A percentile compares a stretch with the other conserved stretches of the same genome.
Evolutionary conservation across 2,888 invertebrate genomes (phyloP).

Genomic region (Stenolophus ochropezus): DNA sequence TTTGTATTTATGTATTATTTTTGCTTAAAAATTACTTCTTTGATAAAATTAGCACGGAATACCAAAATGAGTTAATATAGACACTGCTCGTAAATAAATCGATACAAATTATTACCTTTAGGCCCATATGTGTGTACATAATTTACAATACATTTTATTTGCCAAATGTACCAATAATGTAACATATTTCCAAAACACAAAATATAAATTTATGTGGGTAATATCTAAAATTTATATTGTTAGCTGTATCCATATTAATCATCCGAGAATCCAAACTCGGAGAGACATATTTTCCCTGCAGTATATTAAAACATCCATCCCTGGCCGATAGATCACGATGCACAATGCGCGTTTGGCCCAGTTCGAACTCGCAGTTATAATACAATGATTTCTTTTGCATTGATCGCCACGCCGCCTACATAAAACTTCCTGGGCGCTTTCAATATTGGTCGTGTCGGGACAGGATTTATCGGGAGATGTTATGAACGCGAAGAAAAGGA

Average conservation of each 20-base stretch:
- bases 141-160: background rate
- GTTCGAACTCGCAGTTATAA: slow-evolving; percentile 42
- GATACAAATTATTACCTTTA: too few relatives aligned
- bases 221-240: background rate
- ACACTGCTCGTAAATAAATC: too few relatives aligned
- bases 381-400: slow-evolving; percentile 52
- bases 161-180: background rate
- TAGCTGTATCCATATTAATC: slow-evolving; percentile 25
- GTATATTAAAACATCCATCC: slow-evolving; percentile 28
- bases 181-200: background rate
- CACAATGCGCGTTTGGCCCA: slow-evolving; percentile 37
- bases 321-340: slow-evolving; percentile 6
- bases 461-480: slow-evolving; percentile 27
- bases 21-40: too few relatives aligned
- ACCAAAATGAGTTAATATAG: too few relatives aligned
- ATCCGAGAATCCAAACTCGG: background rate
- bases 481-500: slow-evolving; percentile 18
- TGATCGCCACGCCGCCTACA: slow-evolving; percentile 41
- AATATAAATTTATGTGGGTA: background rate
- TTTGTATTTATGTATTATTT: too few relatives aligned
- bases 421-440: slow-evolving; percentile 33
- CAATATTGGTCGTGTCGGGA: slow-evolving; percentile 31
- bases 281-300: background rate
- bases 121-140: background rate
- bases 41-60: too few relatives aligned